Base-by-base conservation (phyloP, 2,888 invertebrate species). In the Nemotelus pantherinus region DNA sequence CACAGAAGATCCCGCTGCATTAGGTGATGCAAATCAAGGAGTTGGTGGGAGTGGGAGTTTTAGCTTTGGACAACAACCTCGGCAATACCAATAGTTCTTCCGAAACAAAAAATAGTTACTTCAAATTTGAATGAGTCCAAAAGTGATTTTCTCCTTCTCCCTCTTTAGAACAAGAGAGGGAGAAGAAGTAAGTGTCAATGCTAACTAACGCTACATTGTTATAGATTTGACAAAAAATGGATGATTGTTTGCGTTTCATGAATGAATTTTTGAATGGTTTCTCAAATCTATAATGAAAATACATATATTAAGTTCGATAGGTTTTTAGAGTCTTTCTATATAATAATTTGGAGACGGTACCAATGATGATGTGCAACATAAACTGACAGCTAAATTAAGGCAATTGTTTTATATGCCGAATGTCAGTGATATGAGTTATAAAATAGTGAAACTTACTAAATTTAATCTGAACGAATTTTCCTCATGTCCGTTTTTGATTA, bases 1-100 rank as follows among this genome's bases (percentile, higher is more conserved):
- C 77, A 90, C 92, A 80, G 94, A 95, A 83, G 95, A 95, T 85
- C 94, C 94, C 0, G 90, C 92, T 48, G 92, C 91, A 71, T 87
- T 94, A 79, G 92, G 92, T n/a, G 89, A 92, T 39, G 84, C 88
- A 44, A 85, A 86, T 39, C 85, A 85, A 80, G 83, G 82, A 45
- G 48, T 10, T 48, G 74, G 60, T 39, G 70, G 70, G 43, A 53
- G 68, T 3, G 70, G 70, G 6, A 70, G 70, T 53, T 86, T 85
- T 79, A 81, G 82, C 67, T 85, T 87, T 81, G 83, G 84, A 7
- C 80, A 82, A 68, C 84, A 82, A 77, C 84, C 84, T 78, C 84
- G 82, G 68, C 85, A 87, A 82, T 86, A 86, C 79, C 86, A 87
- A 81, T 87, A 84, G 63, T 43, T 44, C 71, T 58, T 57, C 6